Evolutionary conservation across 2,888 invertebrate genomes (phyloP), one percentile per base, ranked within the genome.

Genomic region (Abscondita cerata): DNA sequence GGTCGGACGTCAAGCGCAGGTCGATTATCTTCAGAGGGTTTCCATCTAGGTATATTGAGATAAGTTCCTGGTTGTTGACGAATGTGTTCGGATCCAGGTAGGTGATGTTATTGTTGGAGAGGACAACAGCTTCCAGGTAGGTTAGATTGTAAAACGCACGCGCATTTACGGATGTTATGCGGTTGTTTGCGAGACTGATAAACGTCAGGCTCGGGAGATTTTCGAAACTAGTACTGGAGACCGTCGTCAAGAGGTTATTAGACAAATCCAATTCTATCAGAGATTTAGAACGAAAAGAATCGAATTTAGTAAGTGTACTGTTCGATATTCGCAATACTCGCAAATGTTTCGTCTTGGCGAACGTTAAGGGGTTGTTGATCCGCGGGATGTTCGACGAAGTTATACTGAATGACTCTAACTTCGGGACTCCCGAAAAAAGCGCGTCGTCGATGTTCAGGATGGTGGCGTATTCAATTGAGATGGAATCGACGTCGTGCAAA

Each of bases 101-200:
- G 65, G 82, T 83, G 25, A 93, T 83, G 4, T 84, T 81, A 74
- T 93, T 93, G 68, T 88, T 85, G 13, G 91, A 89, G 6, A 93
- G 80, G 73, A 91, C 89, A 20, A 93, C 78, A 72, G 91, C 91
- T 75, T 89, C 88, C 55, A 93, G 83, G 48, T 86, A 85, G 9
- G 85, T 81, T 18, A 89, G 80, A 16, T 84, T 82, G 60, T 85
- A 85, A 77, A 92, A 91, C 0, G 85, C 83, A 53, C 82, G 81
- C 15, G 82, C 82, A 58, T 87, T 85, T 71, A 89, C 81, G 2
- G 85, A 83, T 51, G 83, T 84, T 50, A 93, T 78, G 54, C 84
- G 83, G 73, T 93, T 93, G 54, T 87, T 86, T 25, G 87, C 86
- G 60, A 92, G 80, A 73, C 89, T 90, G 51, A 90, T 82, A 74